Base-by-base conservation (phyloP, 2,888 invertebrate species). In the Diarsia brunnea region DNA sequence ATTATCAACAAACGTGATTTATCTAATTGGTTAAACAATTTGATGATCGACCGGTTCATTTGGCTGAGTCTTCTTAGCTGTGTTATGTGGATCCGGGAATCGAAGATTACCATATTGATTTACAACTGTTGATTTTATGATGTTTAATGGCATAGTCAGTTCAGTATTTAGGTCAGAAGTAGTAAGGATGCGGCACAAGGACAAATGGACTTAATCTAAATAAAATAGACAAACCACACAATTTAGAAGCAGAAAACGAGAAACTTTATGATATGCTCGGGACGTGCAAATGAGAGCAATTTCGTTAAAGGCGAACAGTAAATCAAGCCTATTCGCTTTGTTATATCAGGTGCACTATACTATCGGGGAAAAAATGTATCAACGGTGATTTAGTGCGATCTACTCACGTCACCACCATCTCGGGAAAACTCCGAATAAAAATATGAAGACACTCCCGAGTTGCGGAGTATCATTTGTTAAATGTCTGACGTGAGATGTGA, bases 1-100 rank as follows among this genome's bases (percentile, higher is more conserved):
- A 82, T 81, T 79, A 84, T 85, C 73, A 88, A 87, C 87, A 86
- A 83, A 87, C 81, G 81, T 75, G 76, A 79, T 83, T 87, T 85
- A 87, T 79, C 65, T 85, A 87, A 87, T 88, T 79, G 78, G 49
- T 75, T 74, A 73, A 70, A 72, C 69, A 69, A 81, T 79, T 84
- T 75, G 65, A 84, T 66, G 69, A 72, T 31, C 58, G 16, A 68
- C 38, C 69, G 49, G 64, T 79, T 75, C 12, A 75, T 72, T 72
- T 81, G 47, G 69, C 60, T 47, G 38, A 43, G 38, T 60, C 11
- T 64, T 65, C 47, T 27, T 38, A 64, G 47, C n/a, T 58, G 66
- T 77, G 51, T 67, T 63, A 82, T 24, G 38, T 47, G 7, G 14
- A 51, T 47, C 60, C 45, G 67, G 67, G 78, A 82, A 47, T 51